Conservation (phyloP, 2,113 vertebrate genomes). For the Paraplagusia blochii region DNA sequence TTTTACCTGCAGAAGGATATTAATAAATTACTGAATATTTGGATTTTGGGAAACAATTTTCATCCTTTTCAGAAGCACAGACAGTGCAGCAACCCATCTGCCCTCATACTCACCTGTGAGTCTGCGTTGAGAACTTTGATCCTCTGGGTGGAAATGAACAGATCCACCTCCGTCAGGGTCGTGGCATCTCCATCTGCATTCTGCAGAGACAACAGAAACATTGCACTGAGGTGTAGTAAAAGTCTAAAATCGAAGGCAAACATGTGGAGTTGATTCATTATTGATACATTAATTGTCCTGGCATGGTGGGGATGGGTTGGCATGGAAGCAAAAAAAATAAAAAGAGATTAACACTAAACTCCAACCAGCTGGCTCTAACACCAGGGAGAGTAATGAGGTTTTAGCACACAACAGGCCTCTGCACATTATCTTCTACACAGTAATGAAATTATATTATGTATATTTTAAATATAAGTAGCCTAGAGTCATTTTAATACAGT, state of each 20-base stretch:
- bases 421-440: slow-evolving; percentile 23
- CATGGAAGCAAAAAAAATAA: slow-evolving; percentile 24
- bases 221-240: background rate
- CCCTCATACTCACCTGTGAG: slow-evolving; percentile 81
- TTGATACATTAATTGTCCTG: slow-evolving; percentile 42
- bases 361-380: slow-evolving; percentile 55
- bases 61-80: background rate
- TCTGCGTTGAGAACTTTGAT: slow-evolving; percentile 97
- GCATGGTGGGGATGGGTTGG: slow-evolving; percentile 35
- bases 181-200: slow-evolving; percentile 87
- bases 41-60: background rate
- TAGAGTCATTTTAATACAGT: slow-evolving; percentile 13
- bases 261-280: slow-evolving; percentile 17
- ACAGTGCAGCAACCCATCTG: slow-evolving; percentile 5
- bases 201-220: slow-evolving; percentile 60
- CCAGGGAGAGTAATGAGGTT: slow-evolving; percentile 31
- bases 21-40: no score
- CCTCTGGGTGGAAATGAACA: slow-evolving; percentile 96
- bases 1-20: no score
- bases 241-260: slow-evolving; percentile 20
- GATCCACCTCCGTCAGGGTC: slow-evolving; percentile 90
- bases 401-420: slow-evolving; percentile 31
- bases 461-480: slow-evolving; percentile 5
- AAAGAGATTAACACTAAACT: slow-evolving; percentile 49
- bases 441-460: slow-evolving; percentile 40